A percentile compares a stretch with the other conserved stretches of the same genome.
Evolutionary conservation across 2,888 invertebrate genomes (phyloP).

Genomic region (Hydriomena furcata): DNA sequence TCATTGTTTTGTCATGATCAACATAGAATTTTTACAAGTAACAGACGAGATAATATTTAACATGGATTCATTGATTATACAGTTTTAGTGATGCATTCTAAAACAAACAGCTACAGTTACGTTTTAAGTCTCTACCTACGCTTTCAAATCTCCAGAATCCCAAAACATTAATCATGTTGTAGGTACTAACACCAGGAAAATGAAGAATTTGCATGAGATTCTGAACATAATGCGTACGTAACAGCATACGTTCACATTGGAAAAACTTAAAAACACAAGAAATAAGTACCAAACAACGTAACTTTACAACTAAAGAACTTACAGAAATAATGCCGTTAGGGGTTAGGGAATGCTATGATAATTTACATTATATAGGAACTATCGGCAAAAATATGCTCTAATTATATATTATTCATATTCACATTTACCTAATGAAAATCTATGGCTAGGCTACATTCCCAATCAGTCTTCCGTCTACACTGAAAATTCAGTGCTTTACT

Average conservation of each 20-base stretch:
- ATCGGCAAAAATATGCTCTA: conserved; percentile 46
- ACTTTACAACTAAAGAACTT: conserved; percentile 28
- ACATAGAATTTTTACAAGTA: conserved; percentile 41
- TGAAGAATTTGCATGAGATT: too few species aligned
- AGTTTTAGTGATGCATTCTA: conserved; percentile 8
- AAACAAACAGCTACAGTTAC: neutral
- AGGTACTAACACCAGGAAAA: too few species aligned
- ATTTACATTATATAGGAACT: conserved; percentile 63
- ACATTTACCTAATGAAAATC: conserved; percentile 48
- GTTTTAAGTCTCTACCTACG: neutral
- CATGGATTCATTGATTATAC: conserved; percentile 5
- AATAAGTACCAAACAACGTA: neutral
- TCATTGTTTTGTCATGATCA: conserved; percentile 69
- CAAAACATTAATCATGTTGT: too few species aligned
- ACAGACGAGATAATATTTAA: conserved; percentile 46
- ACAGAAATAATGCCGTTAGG: conserved; percentile 26
- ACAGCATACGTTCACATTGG: neutral
- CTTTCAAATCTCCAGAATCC: neutral
- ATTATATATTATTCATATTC: conserved; percentile 50
- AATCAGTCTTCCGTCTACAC: conserved; percentile 75
- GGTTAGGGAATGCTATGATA: conserved; percentile 42
- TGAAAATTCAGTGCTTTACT: conserved; percentile 51
- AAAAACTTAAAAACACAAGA: conserved; percentile 31
- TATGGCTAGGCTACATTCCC: conserved; percentile 71
- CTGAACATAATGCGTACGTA: neutral